Base-by-base conservation (phyloP, 2,797 vertebrate species). In the Calcarius lapponicus region DNA sequence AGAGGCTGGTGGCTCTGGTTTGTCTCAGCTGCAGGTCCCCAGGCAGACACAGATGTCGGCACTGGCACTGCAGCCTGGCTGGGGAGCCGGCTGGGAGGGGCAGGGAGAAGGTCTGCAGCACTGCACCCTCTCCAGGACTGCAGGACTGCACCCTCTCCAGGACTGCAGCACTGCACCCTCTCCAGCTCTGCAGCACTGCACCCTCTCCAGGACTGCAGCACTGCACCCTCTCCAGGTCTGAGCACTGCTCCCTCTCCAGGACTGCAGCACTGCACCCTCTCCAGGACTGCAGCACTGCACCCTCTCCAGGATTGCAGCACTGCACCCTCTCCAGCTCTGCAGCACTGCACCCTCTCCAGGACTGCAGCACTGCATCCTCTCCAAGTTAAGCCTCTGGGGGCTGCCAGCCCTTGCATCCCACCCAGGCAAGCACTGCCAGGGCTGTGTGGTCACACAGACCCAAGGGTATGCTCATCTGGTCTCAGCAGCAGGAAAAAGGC, bases 391-490 rank as follows among this genome's bases (percentile, higher is more conserved):
- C 29, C 56, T 32, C 53, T 12, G 8, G 50, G 31, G 34, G 34
- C 50, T 75, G 34, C 79, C 66, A 69, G 72, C 9, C 57, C 38
- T 69, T 24, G 42, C 54, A 25, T 22, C 29, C 16, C 2, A 1
- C 0, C 2, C 75, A n/a, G 3, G 2, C 25, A 11, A 32, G 86
- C 0, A 0, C n/a, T 72, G 60, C 65, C 53, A 29, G 50, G 50
- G 47, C 54, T 71, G 17, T 12, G 75, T 4, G 4, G 12, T 60
- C 38, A 6, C 13, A 40, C 0, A 3, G 24, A 48, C 26, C 32
- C 51, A 31, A 64, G 10, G 17, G 17, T 19, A 7, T n/a, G 10
- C 62, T 58, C 3, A 3, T 11, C 70, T 38, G 36, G 8, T 62
- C 28, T 57, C 8, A 3, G 56, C 43, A 86, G 66, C 20, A 78